Evolutionary conservation across 1,140 invertebrate species (phyloP).

Genomic region (Leptonema lineaticorne): DNA sequence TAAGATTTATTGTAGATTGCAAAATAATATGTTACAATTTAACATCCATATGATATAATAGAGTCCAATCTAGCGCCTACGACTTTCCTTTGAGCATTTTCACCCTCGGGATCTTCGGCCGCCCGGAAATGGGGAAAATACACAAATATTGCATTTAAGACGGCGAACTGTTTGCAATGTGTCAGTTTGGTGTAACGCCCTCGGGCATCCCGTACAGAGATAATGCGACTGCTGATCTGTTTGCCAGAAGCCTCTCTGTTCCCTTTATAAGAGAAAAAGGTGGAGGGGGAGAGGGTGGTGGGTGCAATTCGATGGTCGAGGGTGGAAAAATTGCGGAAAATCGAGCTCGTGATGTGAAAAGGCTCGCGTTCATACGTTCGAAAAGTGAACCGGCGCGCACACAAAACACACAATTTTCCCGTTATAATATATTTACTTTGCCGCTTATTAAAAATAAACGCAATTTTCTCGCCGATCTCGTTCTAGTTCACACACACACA

Average conservation of each 20-base stretch:
- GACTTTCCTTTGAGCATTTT: too few species aligned
- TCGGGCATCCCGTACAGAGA: conserved; percentile 23
- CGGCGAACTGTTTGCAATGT: conserved; percentile 24
- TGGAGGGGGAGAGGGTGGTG: too few species aligned
- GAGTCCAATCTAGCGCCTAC: too few species aligned
- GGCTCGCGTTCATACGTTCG: too few species aligned
- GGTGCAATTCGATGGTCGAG: too few species aligned
- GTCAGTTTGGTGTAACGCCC: conserved; percentile 29
- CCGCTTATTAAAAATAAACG: conserved; percentile 2
- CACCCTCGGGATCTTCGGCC: too few species aligned
- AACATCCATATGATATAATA: too few species aligned
- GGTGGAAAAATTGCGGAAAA: too few species aligned
- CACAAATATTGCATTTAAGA: not conserved
- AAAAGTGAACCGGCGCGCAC: not conserved
- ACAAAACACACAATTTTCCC: conserved; percentile 10
- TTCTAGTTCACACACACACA: not conserved
- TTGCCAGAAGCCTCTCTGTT: conserved; percentile 10
- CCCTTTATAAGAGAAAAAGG: conserved; percentile 1
- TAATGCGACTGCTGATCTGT: conserved; percentile 30
- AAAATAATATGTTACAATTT: too few species aligned
- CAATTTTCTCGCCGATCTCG: not conserved
- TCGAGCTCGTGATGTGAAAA: too few species aligned
- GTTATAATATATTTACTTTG: conserved; percentile 9
- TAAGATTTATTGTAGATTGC: too few species aligned
- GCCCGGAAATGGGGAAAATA: not conserved